Evolutionary conservation across 2,888 invertebrate species (phyloP).

Genomic region (Isoperla grammatica): DNA sequence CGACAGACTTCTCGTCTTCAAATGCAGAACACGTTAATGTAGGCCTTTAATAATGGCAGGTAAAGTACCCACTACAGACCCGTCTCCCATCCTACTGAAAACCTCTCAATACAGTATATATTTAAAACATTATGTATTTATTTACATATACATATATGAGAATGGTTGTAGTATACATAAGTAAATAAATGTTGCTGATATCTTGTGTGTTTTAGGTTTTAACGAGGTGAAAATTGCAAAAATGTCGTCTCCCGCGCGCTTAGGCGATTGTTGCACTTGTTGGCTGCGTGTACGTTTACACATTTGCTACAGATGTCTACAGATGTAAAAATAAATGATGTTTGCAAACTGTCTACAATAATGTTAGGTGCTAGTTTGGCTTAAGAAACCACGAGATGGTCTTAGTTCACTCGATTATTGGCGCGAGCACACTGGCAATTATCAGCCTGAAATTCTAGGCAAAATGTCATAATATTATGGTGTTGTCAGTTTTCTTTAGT

Average conservation of each 20-base stretch:
- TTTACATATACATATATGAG: slow-evolving; percentile 23
- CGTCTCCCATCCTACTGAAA: too few relatives aligned
- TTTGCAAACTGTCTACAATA: too few relatives aligned
- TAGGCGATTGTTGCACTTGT: slow-evolving; percentile 11
- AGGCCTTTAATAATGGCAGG: slow-evolving; percentile 17
- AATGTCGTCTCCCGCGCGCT: slow-evolving; percentile 26
- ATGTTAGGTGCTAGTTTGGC: too few relatives aligned
- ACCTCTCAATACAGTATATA: too few relatives aligned
- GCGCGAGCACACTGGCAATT: too few relatives aligned
- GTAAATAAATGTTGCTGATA: slow-evolving; percentile 23
- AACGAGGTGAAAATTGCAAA: slow-evolving; percentile 11
- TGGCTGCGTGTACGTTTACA: slow-evolving; percentile 2
- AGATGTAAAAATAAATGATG: too few relatives aligned
- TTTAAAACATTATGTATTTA: background rate
- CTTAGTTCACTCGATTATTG: too few relatives aligned
- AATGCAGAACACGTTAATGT: slow-evolving; percentile 16
- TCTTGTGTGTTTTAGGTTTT: slow-evolving; percentile 29
- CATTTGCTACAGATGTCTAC: background rate
- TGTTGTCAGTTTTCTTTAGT: too few relatives aligned
- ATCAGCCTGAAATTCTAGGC: too few relatives aligned
- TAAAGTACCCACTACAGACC: slow-evolving; percentile 6
- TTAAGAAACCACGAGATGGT: too few relatives aligned
- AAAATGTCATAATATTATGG: too few relatives aligned
- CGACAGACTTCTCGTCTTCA: slow-evolving; percentile 11
- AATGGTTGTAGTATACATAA: slow-evolving; percentile 31